phyloP scores from a whole-genome alignment of 2,797 vertebrate genomes.

The Scyliorhinus canicula region DNA sequence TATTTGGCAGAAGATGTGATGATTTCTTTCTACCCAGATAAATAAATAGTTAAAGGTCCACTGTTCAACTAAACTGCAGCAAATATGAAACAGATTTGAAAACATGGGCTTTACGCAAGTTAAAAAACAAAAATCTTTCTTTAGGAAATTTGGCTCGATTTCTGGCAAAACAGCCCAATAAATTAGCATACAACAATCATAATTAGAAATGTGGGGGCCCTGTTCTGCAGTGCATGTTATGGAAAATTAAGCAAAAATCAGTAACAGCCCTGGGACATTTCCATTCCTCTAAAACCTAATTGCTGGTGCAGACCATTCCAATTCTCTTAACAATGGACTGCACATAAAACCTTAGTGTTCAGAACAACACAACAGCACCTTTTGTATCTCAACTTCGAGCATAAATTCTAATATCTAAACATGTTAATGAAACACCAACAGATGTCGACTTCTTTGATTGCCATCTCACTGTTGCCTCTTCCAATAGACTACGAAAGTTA shows the following conservation, averaged over 20 bases:
- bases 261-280: constrained; percentile 33
- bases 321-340: constrained; percentile 28
- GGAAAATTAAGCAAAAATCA: constrained; percentile 35
- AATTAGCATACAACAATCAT: constrained; percentile 25
- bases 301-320: constrained; percentile 14
- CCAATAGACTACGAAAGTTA: neutral
- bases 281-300: constrained; percentile 36
- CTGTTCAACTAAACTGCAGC: neutral
- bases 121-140: constrained; percentile 32
- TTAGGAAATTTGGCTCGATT: constrained; percentile 26
- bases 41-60: constrained; percentile 13
- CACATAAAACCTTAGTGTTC: constrained; percentile 13
- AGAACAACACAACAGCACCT: constrained; percentile 27
- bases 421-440: neutral
- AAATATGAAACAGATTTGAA: constrained; percentile 37
- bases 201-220: constrained; percentile 32
- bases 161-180: constrained; percentile 22
- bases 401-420: neutral
- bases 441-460: constrained; percentile 6
- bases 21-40: neutral
- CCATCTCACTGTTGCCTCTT: constrained; percentile 1
- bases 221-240: constrained; percentile 32
- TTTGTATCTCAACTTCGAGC: constrained; percentile 13
- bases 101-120: neutral
- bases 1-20: neutral